A percentile compares a stretch with the other conserved stretches of the same genome.
Conservation (phyloP, 2,888 invertebrate species). For the Flexamia atlantica region DNA sequence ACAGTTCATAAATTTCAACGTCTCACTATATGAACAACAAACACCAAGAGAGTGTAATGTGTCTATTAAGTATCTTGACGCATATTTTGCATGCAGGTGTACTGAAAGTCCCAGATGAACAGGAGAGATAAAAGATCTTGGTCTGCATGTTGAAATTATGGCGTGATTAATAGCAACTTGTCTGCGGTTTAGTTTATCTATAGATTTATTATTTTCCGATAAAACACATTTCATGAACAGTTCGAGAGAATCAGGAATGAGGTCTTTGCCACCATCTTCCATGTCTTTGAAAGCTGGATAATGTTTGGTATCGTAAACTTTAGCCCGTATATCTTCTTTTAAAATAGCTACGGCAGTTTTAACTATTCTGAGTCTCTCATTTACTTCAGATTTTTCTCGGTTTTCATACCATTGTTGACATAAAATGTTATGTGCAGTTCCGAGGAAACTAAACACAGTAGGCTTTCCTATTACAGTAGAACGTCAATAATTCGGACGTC, state of each 20-base stretch:
- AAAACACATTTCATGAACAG: constrained; percentile 15
- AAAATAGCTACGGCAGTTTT: constrained; percentile 71
- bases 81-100: neutral
- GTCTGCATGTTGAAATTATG: neutral
- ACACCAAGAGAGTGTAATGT: too few species aligned
- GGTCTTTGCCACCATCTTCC: constrained; percentile 67
- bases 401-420: constrained; percentile 70
- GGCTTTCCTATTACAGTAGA: too few species aligned
- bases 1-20: neutral
- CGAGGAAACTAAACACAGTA: constrained; percentile 45
- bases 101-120: neutral
- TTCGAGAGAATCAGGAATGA: constrained; percentile 17
- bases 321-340: constrained; percentile 71
- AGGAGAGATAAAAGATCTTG: neutral
- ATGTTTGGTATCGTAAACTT: constrained; percentile 69
- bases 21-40: neutral
- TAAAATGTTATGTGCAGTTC: constrained; percentile 54
- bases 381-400: constrained; percentile 67
- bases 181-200: neutral
- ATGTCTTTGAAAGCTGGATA: constrained; percentile 70
- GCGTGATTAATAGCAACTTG: constrained; percentile 1
- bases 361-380: constrained; percentile 71
- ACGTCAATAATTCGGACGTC: too few species aligned
- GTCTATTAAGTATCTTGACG: neutral
- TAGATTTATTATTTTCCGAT: neutral